Percentiles rank a stretch among this genome's conserved stretches.
These are phyloP conservation scores for Mohoua ochrocephala DNA, from an alignment of 2,113 vertebrate genomes.

Conservation along the genomic window DNA sequence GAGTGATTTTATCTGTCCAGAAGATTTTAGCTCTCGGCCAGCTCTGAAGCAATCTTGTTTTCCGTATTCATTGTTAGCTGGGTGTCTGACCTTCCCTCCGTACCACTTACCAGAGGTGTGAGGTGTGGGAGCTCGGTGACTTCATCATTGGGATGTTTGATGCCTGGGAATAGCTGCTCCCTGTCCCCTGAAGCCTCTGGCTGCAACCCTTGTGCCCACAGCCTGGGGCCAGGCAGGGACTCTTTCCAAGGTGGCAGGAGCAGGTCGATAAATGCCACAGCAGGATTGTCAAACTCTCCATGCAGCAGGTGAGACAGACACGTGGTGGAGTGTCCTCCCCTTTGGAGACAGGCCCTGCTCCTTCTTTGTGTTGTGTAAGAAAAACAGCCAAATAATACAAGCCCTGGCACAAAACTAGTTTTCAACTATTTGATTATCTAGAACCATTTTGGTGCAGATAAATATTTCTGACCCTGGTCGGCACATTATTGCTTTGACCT, in stretches of 20 bases:
- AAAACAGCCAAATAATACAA: neutral
- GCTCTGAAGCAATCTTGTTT: neutral
- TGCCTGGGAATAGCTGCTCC: neutral
- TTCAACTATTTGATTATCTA: constrained; percentile 47
- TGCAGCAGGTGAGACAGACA: neutral
- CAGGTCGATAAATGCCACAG: neutral
- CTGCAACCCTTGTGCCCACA: neutral
- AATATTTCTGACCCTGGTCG: constrained; percentile 36
- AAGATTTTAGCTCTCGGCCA: neutral
- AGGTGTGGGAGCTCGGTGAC: neutral
- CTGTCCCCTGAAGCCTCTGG: neutral
- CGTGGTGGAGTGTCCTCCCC: neutral
- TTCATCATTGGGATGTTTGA: accelerated
- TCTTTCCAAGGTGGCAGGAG: neutral
- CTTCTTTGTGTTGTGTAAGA: neutral
- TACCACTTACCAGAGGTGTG: neutral
- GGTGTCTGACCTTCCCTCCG: neutral
- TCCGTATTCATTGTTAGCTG: neutral
- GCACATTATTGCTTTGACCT: constrained; percentile 60
- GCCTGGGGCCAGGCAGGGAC: neutral
- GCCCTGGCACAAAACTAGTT: constrained; percentile 37
- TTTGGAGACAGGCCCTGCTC: neutral
- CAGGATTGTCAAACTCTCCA: neutral
- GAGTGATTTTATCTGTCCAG: neutral
- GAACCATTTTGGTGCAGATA: constrained; percentile 32